Evolutionary conservation across 1,140 invertebrate species (phyloP).

Genomic region (Archegozetes longisetosus): DNA sequence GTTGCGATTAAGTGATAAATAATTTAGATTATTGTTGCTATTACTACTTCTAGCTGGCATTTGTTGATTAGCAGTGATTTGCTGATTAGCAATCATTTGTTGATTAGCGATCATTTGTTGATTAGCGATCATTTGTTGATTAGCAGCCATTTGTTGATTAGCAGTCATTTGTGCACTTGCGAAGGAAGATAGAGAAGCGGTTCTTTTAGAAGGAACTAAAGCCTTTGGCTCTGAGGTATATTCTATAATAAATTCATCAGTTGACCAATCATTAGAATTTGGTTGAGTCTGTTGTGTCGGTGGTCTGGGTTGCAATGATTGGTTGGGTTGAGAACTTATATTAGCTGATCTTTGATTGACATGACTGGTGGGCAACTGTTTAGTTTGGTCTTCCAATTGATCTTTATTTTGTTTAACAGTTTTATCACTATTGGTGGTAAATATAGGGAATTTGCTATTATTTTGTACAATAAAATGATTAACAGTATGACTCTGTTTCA

Average conservation of each 20-base stretch:
- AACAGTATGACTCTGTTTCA: background rate
- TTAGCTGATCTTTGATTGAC: background rate
- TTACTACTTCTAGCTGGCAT: no score
- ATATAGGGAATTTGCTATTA: background rate
- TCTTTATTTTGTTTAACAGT: background rate
- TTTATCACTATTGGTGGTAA: background rate
- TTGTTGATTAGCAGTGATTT: background rate
- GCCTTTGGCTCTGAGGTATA: slow-evolving; percentile 9
- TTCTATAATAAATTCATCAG: slow-evolving; percentile 9
- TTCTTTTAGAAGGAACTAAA: background rate
- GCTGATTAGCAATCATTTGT: background rate
- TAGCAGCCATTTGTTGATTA: background rate
- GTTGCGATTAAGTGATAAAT: background rate
- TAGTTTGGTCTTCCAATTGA: background rate
- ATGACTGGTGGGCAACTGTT: no score
- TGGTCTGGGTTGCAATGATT: background rate
- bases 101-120: background rate
- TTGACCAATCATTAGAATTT: background rate
- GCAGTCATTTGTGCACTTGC: background rate
- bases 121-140: background rate
- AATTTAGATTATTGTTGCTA: background rate
- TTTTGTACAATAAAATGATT: background rate
- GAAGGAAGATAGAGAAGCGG: background rate
- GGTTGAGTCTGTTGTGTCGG: background rate
- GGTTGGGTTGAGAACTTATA: background rate